phyloP scores from a whole-genome alignment of 2,888 invertebrate genomes.

The Synergus itoensis region DNA sequence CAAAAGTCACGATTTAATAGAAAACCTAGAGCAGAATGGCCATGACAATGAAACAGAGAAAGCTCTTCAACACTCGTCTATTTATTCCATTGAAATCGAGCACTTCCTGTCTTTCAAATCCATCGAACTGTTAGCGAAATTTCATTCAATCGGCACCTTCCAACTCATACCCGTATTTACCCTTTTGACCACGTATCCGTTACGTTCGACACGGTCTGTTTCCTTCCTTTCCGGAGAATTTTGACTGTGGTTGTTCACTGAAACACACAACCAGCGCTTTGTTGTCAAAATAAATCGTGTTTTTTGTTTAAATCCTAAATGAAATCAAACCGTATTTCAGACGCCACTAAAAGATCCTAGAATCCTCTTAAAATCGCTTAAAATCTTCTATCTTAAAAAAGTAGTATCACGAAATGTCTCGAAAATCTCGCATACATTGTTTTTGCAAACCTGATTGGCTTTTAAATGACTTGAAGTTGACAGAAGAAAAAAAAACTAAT shows the following conservation, averaged over 20 bases:
- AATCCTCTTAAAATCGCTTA: too few species aligned
- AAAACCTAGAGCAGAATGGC: background rate
- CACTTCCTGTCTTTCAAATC: background rate
- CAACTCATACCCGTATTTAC: conserved; percentile 31
- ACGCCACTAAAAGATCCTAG: too few species aligned
- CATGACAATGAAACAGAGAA: background rate
- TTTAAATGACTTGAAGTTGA: too few species aligned
- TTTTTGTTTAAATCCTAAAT: background rate
- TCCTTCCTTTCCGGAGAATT: conserved; percentile 40
- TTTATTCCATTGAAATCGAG: background rate
- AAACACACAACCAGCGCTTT: conserved; percentile 16
- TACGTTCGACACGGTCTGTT: conserved; percentile 36
- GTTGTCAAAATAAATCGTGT: conserved; percentile 23
- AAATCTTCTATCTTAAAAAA: too few species aligned
- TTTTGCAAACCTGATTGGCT: too few species aligned
- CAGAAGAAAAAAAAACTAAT: too few species aligned
- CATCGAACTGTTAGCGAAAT: conserved; percentile 13
- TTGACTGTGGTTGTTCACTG: conserved; percentile 13
- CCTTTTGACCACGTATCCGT: conserved; percentile 29
- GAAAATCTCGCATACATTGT: too few species aligned
- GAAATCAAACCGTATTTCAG: background rate
- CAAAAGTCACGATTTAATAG: background rate
- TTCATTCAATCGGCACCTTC: conserved; percentile 32
- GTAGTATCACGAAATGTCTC: too few species aligned
- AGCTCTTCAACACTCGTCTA: background rate